Base-by-base conservation (phyloP, 2,888 invertebrate species). In the Cataglyphis cursor region DNA sequence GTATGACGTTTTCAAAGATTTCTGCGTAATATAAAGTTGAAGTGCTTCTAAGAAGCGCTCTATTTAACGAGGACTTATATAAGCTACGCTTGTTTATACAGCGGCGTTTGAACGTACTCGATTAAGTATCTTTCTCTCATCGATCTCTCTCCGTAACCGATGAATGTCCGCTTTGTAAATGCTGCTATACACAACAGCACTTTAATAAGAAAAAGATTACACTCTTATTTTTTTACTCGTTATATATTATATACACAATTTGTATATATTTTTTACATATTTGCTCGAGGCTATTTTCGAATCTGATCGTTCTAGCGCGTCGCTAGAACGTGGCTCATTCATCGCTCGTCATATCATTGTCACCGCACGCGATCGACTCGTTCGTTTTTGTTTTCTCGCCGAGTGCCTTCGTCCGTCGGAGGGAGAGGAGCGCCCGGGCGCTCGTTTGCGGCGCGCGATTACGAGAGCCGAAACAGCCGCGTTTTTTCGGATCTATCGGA, bases 401-500 rank as follows among this genome's bases (percentile, higher is more conserved):
- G 12, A 41, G 41, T 57, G 41, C 44, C 41, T 57, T 57, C 12
- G 70, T 78, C 75, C 21, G 51, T 21, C 41, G 54, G 24, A 18
- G 15, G 15, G 28, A 61, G 68, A 8, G 35, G 31, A 6, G 31
- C n/a, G n/a, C 6, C 76, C 44, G 66, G 10, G 70, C 21, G 59
- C 72, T 80, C 72, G 78, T 80, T 80, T 80, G 78, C 70, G 44
- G 57, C 72, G 70, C 59, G 70, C 78, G 78, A 80, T 80, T 80
- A 80, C 81, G 76, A 76, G 72, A 54, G 35, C 78, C 85, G 66
- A 73, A 85, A 87, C 88, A 35, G 35, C 35, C 6, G 88, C 85
- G 85, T 89, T 89, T 90, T 90, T 90, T 88, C 65, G 82, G 76
- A 89, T 87, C 86, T 89, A 89, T 90, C 88, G 85, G 87, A 87